Evolutionary conservation across 2,113 vertebrate species (phyloP), one percentile per base, ranked within the genome.

Genomic region (Hippocampus comes): DNA sequence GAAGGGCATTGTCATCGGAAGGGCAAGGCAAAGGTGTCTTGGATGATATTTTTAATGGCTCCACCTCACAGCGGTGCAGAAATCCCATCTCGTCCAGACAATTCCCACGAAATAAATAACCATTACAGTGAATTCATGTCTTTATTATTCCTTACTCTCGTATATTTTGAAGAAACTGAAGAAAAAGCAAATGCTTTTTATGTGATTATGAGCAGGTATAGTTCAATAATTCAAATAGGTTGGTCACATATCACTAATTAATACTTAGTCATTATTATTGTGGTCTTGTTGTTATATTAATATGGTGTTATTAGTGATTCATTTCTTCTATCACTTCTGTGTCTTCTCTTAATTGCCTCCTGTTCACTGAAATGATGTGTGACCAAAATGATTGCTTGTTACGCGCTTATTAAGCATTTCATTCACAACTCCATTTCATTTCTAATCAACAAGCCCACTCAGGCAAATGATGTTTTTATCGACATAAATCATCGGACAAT

Each of bases 1-100:
- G 88, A 87, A 88, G 89, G 91, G 89, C 87, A 89, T 90, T 87
- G 84, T 88, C 88, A 89, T 84, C 87, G 89, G 83, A 89, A 93
- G 91, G 90, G 82, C 88, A 90, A 89, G 63, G 64, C 78, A 77
- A 51, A 73, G 72, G 76, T 68, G 82, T 79, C 78, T 73, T 6
- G 23, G 17, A 71, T 69, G 78, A 86, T 78, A 72, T 86, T 83
- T 77, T 70, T 14, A 87, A 82, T 48, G 60, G 46, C 67, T 38
- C n/a, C 82, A 68, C 79, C 79, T 66, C 38, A 71, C 68, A 80
- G 63, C 57, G 27, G 25, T 76, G 63, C 63, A 71, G 68, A 82
- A 84, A 71, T 72, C 65, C 25, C 1, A 81, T 83, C 78, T 68
- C 67, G 80, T 85, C 75, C 60, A 77, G 68, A 77, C 76, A 46